Evolutionary conservation across 2,888 invertebrate species (phyloP).

Genomic region (Margaritifera margaritifera): DNA sequence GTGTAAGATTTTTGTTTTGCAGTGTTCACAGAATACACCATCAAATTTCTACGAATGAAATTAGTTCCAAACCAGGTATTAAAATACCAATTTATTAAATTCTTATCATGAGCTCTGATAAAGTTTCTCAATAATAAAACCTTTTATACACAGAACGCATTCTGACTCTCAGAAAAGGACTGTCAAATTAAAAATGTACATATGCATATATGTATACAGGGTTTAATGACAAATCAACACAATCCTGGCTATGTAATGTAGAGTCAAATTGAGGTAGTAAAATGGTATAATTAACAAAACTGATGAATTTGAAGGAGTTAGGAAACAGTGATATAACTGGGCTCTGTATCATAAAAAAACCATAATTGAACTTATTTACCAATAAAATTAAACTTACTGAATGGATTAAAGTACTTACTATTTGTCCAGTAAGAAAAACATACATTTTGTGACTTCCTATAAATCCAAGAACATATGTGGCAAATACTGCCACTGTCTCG

Average conservation of each 20-base stretch:
- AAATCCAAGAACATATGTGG: constrained; percentile 78
- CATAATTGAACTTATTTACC: background rate
- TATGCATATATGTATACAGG: too few relatives aligned
- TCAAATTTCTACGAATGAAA: too few relatives aligned
- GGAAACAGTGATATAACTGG: background rate
- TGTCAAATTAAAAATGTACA: too few relatives aligned
- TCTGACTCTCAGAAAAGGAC: background rate
- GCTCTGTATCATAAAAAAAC: background rate
- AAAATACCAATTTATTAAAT: background rate
- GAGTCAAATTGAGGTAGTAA: too few relatives aligned
- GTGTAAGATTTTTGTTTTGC: too few relatives aligned
- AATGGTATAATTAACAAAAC: too few relatives aligned
- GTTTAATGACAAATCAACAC: too few relatives aligned
- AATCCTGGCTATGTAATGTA: too few relatives aligned
- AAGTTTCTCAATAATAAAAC: too few relatives aligned
- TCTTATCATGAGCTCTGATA: background rate
- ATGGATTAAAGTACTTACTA: constrained; percentile 68
- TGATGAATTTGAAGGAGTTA: too few relatives aligned
- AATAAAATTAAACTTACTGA: background rate
- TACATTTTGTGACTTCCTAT: constrained; percentile 70
- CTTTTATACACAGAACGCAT: too few relatives aligned
- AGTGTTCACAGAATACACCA: too few relatives aligned
- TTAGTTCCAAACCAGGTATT: background rate
- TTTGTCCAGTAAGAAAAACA: constrained; percentile 73
- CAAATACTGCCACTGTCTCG: constrained; percentile 83